Base-by-base conservation (phyloP, 2,888 invertebrate genomes). In the Lithophane semibrunnea region DNA sequence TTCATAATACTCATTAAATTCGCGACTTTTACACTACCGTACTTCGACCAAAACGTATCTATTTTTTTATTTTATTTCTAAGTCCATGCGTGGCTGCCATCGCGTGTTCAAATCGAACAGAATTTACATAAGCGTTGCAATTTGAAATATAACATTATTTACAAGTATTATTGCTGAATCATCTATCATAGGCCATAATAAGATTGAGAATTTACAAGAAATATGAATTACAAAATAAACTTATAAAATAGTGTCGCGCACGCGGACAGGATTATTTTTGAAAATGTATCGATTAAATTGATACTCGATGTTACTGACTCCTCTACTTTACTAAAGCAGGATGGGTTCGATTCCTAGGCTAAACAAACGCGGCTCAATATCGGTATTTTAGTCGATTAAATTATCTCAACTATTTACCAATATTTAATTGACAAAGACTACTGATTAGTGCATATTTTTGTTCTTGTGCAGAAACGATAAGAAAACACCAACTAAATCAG, bases 101-200 rank as follows among this genome's bases (percentile, higher is more conserved):
- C 73, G 80, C 86, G 86, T 83, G 83, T 82, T 65, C 79, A 47
- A 88, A 79, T 77, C 78, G 80, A 78, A 84, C 76, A 74, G 69
- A 88, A 83, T 83, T 67, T 84, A 88, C 80, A 79, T 76, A 86
- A 88, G 86, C 86, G 71, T 85, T 80, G 84, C 79, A 69, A 80
- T 86, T 87, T 84, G 80, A 88, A 77, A 73, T 75, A 82, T 83
- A 88, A 79, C 80, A 84, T 87, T 93, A 93, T 93, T 91, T 92
- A 93, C 92, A 93, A 87, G 73, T 87, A 83, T 89, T 92, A 92
- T 92, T 93, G 92, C 92, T 88, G 85, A 85, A 74, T 92, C 76
- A 76, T 89, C 82, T 89, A 87, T 86, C 81, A 84, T 93, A 93
- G 93, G 93, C 93, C 92, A 90, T 90, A 82, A 77, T 64, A 88